Evolutionary conservation across 2,888 invertebrate species (phyloP).

Genomic region (Parasteatoda lunata): DNA sequence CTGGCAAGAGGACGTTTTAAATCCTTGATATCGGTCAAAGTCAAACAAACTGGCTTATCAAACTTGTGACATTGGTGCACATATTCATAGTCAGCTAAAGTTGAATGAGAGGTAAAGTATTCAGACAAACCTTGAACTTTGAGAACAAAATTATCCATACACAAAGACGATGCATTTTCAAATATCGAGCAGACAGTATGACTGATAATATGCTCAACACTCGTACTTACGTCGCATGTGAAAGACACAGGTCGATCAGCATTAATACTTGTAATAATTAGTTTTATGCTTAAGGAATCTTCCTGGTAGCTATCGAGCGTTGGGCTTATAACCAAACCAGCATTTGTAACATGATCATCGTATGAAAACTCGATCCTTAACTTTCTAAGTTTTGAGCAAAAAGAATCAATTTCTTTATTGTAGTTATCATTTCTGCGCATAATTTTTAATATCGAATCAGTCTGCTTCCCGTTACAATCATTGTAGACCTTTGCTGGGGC

Average conservation of each 20-base stretch:
- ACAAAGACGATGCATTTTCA: conserved; percentile 72
- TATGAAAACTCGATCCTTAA: conserved; percentile 79
- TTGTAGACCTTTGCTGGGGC: neutral
- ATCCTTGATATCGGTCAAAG: conserved; percentile 79
- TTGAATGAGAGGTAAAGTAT: conserved; percentile 88
- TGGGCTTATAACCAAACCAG: conserved; percentile 91
- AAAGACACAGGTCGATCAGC: conserved; percentile 83
- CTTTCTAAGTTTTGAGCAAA: conserved; percentile 64
- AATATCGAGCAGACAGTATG: conserved; percentile 74
- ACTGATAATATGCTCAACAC: conserved; percentile 75
- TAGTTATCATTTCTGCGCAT: conserved; percentile 36
- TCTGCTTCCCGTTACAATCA: conserved; percentile 13
- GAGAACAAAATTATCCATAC: conserved; percentile 79
- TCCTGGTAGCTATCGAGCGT: conserved; percentile 87
- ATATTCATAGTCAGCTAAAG: conserved; percentile 91
- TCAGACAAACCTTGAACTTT: conserved; percentile 90
- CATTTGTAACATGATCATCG: conserved; percentile 85
- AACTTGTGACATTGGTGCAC: conserved; percentile 94
- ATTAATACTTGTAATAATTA: conserved; percentile 82
- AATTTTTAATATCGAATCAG: conserved; percentile 40
- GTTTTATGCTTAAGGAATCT: conserved; percentile 89
- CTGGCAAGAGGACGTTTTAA: conserved; percentile 79
- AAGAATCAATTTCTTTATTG: conserved; percentile 63
- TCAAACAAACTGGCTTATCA: conserved; percentile 88
- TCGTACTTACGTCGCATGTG: conserved; percentile 82